Conservation (phyloP, 2,888 invertebrate genomes). For the Gastracanthus pulcherrimus region DNA sequence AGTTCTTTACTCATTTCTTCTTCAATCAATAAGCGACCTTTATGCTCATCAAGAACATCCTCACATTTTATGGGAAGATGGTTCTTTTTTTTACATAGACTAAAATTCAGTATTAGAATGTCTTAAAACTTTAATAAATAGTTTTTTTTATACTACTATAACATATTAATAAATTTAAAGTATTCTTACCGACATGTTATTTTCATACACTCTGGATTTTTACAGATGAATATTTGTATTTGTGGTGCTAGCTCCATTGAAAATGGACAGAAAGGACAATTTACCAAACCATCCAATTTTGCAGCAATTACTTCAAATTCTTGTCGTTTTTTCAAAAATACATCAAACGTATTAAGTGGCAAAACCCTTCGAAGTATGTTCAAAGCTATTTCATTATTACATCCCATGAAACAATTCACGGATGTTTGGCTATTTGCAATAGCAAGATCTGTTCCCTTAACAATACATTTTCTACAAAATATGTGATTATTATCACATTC, state of each 20-base stretch:
- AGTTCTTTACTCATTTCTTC: slow-evolving; percentile 80
- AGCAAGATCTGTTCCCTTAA: slow-evolving; percentile 72
- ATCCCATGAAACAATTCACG: slow-evolving; percentile 78
- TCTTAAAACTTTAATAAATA: background rate
- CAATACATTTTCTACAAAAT: slow-evolving; percentile 78
- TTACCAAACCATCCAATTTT: slow-evolving; percentile 79
- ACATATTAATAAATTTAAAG: background rate
- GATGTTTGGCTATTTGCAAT: slow-evolving; percentile 75
- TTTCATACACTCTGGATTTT: slow-evolving; percentile 80
- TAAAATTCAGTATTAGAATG: no score
- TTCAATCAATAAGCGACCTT: slow-evolving; percentile 78
- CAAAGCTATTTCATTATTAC: slow-evolving; percentile 72
- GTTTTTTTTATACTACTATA: background rate
- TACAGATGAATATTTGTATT: slow-evolving; percentile 79
- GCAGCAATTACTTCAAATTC: slow-evolving; percentile 79
- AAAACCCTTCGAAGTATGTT: slow-evolving; percentile 73
- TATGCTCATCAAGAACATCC: slow-evolving; percentile 77
- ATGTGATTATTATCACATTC: slow-evolving; percentile 76
- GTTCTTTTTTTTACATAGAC: slow-evolving; percentile 78
- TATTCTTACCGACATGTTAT: slow-evolving; percentile 78
- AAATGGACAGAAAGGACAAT: slow-evolving; percentile 81
- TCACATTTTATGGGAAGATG: slow-evolving; percentile 80
- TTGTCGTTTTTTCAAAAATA: slow-evolving; percentile 78
- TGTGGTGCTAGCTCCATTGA: slow-evolving; percentile 77
- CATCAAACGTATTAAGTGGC: slow-evolving; percentile 77